These are phyloP conservation scores for Microtus ochrogaster DNA, from an alignment of 2,113 vertebrate species.

Conservation along the genomic window DNA sequence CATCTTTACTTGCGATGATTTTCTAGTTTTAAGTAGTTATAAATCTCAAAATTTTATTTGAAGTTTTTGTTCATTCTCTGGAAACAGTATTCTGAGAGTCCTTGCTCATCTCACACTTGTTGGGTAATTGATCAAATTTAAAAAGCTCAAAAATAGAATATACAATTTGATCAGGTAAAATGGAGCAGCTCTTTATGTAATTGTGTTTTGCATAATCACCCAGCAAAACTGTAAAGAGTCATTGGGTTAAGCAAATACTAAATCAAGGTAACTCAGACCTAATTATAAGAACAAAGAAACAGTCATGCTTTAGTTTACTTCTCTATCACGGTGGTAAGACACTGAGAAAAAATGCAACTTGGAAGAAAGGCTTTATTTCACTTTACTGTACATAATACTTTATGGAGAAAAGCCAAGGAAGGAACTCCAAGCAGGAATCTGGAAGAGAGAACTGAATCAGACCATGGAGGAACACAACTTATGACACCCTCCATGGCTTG, in stretches of 20 bases:
- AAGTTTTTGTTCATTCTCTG: not conserved
- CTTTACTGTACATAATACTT: not conserved
- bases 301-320: not conserved
- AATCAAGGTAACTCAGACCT: not conserved
- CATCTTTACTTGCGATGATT: not conserved
- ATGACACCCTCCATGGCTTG: not conserved
- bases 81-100: not conserved
- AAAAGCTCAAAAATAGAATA: not conserved
- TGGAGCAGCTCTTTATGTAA: not conserved
- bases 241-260: not conserved
- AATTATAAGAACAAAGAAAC: conserved; percentile 7
- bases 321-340: not conserved
- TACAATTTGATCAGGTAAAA: conserved; percentile 14
- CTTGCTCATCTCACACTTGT: not conserved
- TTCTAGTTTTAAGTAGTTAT: not conserved
- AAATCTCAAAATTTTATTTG: conserved; percentile 10
- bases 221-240: not conserved
- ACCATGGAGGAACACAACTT: not conserved
- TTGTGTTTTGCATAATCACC: not conserved
- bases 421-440: not conserved
- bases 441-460: not conserved
- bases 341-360: not conserved
- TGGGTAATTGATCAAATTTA: not conserved
- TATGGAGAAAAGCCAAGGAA: not conserved
- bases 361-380: not conserved